Percentiles rank a stretch among this genome's conserved stretches.
Evolutionary conservation across 2,797 vertebrate genomes (phyloP).

Genomic region (Onychomys torridus): DNA sequence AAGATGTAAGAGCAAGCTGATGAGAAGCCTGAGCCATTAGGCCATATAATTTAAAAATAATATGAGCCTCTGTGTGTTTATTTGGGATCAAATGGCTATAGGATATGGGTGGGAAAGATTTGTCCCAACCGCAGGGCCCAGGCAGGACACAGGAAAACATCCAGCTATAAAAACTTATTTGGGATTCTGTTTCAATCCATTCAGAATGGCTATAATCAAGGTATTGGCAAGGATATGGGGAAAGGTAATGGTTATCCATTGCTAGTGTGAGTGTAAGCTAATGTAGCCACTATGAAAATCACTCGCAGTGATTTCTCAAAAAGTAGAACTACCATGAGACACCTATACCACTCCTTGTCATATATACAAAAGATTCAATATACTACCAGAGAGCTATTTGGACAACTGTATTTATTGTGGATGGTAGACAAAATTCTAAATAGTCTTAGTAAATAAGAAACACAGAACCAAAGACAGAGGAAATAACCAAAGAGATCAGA

Average conservation of each 20-base stretch:
- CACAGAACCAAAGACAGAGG: too few relatives aligned
- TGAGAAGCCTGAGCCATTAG: too few relatives aligned
- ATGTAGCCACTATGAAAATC: background rate
- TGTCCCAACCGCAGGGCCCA: too few relatives aligned
- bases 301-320: background rate
- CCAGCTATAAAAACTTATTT: background rate
- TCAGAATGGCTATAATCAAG: background rate
- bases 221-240: background rate
- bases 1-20: too few relatives aligned
- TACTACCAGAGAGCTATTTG: background rate
- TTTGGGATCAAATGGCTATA: too few relatives aligned
- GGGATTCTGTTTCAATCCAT: background rate
- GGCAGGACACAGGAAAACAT: too few relatives aligned
- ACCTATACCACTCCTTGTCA: background rate
- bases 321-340: background rate
- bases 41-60: too few relatives aligned
- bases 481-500: too few relatives aligned
- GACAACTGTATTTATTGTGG: background rate
- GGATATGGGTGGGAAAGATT: too few relatives aligned
- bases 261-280: background rate
- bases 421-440: background rate
- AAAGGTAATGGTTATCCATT: background rate
- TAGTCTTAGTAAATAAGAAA: too few relatives aligned
- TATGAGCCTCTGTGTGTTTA: too few relatives aligned
- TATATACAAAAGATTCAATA: background rate